Base-by-base conservation (phyloP, 2,797 vertebrate species). In the Mormyrops attenuatus region DNA sequence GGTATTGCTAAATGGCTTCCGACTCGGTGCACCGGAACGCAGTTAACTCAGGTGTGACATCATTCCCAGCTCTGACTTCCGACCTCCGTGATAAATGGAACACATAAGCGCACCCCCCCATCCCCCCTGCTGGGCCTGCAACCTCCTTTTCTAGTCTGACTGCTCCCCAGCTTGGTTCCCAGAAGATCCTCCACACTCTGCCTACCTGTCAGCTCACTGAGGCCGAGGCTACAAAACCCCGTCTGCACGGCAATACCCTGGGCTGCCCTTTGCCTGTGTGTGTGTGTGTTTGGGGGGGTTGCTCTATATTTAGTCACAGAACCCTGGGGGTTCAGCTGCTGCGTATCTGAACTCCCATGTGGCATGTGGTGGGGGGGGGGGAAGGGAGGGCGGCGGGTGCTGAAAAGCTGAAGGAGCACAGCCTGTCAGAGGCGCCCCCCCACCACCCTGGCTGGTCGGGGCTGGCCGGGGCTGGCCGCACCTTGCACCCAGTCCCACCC, bases 321-420 rank as follows among this genome's bases (percentile, higher is more conserved):
- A 86, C 87, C 90, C 88, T 89, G 73, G 82, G 69, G 92, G 85
- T 89, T 89, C 90, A 92, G 90, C 89, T 91, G 91, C 53, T 89
- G 11, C 47, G n/a, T 73, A 66, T 57, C 57, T 53, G 4, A 44
- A 47, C 87, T 69, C 57, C 41, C 87, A 66, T 66, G 7, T 41
- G 34, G 77, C 34, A 47, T 82, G 77, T 8, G 41, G 15, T n/a
- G 34, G 17, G 6, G 20, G 63, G 34, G 22, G 2, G 0, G 49
- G 7, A 11, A 3, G 50, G 0, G 49, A 2, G 0, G 49, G 49
- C 11, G 49, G 47, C 47, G 47, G 13, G 20, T 3, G 2, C 38
- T 41, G 38, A 41, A 41, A 3, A 41, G 38, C 38, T 41, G 38
- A 41, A 41, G 38, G 38, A 41, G 3, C 38, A 41, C 38, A 3